phyloP scores from a whole-genome alignment of 2,797 vertebrate genomes.

The Steatocranus sp. region DNA sequence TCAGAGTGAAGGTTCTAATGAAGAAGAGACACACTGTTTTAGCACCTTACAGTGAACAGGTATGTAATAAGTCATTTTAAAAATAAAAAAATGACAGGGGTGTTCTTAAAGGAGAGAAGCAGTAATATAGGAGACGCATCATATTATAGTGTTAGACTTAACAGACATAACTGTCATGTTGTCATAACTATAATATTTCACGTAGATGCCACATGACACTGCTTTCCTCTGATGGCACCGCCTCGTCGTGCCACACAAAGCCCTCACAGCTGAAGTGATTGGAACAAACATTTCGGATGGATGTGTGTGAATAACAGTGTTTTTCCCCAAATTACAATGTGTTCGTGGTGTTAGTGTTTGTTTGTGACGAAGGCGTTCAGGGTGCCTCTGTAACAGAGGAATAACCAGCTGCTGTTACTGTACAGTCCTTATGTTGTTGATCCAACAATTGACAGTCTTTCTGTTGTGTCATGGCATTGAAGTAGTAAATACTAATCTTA shows the following conservation, averaged over 20 bases:
- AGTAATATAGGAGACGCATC: neutral
- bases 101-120: neutral
- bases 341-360: neutral
- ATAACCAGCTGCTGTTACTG: neutral
- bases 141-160: neutral
- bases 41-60: neutral
- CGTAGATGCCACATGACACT: too few relatives aligned
- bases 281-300: neutral
- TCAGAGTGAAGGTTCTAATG: constrained; percentile 44
- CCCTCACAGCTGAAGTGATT: neutral
- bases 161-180: neutral
- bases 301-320: neutral
- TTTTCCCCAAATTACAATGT: neutral
- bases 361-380: neutral
- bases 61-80: constrained; percentile 1
- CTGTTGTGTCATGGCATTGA: neutral
- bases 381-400: neutral
- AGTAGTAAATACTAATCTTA: neutral
- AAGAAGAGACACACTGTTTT: neutral
- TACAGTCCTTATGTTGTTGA: neutral
- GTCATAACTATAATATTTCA: too few relatives aligned
- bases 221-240: too few relatives aligned
- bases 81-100: neutral
- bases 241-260: neutral
- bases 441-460: neutral